phyloP scores from a whole-genome alignment of 2,888 invertebrate genomes.

The Spisula subtruncata region DNA sequence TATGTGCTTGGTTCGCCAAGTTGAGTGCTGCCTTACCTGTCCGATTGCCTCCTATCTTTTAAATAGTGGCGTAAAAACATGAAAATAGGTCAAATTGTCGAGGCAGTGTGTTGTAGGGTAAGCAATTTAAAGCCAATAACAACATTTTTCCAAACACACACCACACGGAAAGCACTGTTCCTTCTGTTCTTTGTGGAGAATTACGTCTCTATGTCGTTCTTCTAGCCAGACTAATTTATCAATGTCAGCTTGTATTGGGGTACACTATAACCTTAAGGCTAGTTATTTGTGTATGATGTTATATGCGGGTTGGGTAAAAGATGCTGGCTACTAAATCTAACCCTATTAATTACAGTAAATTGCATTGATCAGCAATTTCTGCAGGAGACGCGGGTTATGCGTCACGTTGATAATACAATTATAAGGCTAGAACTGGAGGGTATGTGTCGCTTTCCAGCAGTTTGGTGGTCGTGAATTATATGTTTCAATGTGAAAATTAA shows the following conservation, averaged over 20 bases:
- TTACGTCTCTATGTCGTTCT: background rate
- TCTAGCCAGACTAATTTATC: constrained; percentile 2
- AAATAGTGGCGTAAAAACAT: too few species aligned
- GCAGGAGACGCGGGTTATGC: background rate
- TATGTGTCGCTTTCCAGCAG: background rate
- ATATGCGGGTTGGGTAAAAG: background rate
- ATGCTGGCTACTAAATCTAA: constrained; percentile 15
- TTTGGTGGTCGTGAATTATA: background rate
- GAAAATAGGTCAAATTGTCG: too few species aligned
- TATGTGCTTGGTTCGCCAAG: too few species aligned
- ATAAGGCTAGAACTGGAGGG: background rate
- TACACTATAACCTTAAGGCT: background rate
- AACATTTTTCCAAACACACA: background rate
- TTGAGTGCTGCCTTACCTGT: too few species aligned
- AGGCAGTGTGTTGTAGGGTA: too few species aligned
- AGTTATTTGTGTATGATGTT: background rate
- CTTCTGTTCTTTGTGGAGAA: background rate
- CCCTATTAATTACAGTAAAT: constrained; percentile 11
- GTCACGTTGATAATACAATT: background rate
- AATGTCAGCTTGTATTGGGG: background rate
- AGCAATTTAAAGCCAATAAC: too few species aligned
- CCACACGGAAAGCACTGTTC: background rate
- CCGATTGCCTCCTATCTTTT: too few species aligned
- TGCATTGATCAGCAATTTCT: constrained; percentile 7
- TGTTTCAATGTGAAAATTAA: background rate